Conservation (phyloP, 53 echinoderm and acorn worm species). For the Antedon mediterranea region DNA sequence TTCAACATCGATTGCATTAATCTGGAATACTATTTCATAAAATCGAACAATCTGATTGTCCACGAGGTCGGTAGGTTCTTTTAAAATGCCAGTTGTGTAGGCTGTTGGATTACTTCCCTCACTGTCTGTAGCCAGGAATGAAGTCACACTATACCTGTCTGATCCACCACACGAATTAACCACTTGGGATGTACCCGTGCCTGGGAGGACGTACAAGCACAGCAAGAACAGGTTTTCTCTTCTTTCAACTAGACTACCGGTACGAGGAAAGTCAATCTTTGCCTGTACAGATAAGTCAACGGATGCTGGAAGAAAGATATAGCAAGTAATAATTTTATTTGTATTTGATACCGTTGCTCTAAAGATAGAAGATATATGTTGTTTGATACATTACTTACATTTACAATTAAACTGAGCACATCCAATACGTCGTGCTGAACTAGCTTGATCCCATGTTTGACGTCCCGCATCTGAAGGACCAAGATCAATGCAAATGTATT, state of each 20-base stretch:
- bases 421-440: slow-evolving; percentile 16
- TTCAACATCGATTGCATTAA: slow-evolving; percentile 3
- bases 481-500: slow-evolving; percentile 28
- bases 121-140: slow-evolving; percentile 15
- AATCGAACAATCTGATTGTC: slow-evolving; percentile 13
- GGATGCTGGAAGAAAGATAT: not conserved
- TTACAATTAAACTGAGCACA: slow-evolving; percentile 17
- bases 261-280: slow-evolving; percentile 11
- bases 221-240: slow-evolving; percentile 8
- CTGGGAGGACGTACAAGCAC: slow-evolving; percentile 3
- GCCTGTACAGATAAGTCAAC: not conserved
- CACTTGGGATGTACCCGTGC: slow-evolving; percentile 2
- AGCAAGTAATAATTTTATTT: no score
- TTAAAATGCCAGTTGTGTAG: slow-evolving; percentile 4
- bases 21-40: slow-evolving; percentile 8
- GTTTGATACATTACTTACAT: slow-evolving; percentile 11
- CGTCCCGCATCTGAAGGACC: slow-evolving; percentile 15
- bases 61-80: slow-evolving; percentile 7
- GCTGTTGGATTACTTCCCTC: slow-evolving; percentile 10
- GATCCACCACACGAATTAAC: slow-evolving; percentile 10
- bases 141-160: slow-evolving; percentile 7
- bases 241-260: slow-evolving; percentile 5
- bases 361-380: no score
- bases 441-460: slow-evolving; percentile 19
- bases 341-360: no score